Evolutionary conservation across 2,797 vertebrate genomes (phyloP), one percentile per base, ranked within the genome.

Genomic region (Rhynchonycteris naso): DNA sequence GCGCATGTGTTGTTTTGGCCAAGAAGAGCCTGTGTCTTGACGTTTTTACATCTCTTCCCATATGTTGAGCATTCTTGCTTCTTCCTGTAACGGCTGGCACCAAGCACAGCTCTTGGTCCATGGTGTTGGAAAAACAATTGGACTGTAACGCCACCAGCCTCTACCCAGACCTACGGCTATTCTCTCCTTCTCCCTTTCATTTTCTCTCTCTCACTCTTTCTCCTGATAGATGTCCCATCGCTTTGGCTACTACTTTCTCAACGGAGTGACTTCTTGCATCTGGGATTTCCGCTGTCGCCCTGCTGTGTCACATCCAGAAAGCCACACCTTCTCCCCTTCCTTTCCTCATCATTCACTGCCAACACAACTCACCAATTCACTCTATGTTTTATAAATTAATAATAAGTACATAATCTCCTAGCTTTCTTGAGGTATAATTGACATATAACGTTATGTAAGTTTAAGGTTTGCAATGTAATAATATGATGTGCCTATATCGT

Each of bases 1-100:
- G 54, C 69, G 75, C 74, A 63, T 76, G 80, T 88, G 82, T 72
- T 88, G 78, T 96, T 30, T 94, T 95, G 95, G 95, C 91, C 91
- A 93, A 92, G 92, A 59, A 0, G 0, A 93, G 59, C 15, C 47
- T 35, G 35, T 79, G 65, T 79, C 66, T 74, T 93, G 92, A 92
- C 0, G 1, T 86, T 83, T 96, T 76, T 68, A 74, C 63, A 80
- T 83, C 33, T 75, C 54, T 33, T 85, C 61, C 72, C 91, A 59
- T 54, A 85, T 85, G 91, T 9, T 50, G 76, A 66, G 26, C 80
- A 61, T 74, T 52, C 74, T 61, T 79, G 68, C 35, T 93, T 91
- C 95, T 95, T 78, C 76, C 94, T 72, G 54, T 35, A 56, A 81
- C 28, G 71, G 19, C 75, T 88, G 88, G 84, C 38, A 75, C 58